A percentile compares a stretch with the other conserved stretches of the same genome.
Conservation (phyloP, 2,888 invertebrate genomes). For the Automeris io region DNA sequence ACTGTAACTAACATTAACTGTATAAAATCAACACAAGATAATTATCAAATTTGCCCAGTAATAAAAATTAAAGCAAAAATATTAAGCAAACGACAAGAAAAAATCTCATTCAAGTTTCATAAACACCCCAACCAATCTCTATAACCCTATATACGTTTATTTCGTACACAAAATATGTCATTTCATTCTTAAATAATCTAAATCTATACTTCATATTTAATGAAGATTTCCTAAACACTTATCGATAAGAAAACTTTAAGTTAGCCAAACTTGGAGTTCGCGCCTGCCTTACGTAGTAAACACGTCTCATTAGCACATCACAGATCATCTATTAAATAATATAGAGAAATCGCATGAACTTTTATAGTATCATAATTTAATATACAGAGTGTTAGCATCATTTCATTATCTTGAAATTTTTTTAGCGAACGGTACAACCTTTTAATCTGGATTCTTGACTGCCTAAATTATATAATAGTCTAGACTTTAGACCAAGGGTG, state of each 20-base stretch:
- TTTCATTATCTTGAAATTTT: too few species aligned
- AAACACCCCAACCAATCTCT: slow-evolving; percentile 34
- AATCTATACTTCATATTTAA: slow-evolving; percentile 8
- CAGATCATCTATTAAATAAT: slow-evolving; percentile 46
- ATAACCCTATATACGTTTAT: slow-evolving; percentile 27
- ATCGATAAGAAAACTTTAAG: slow-evolving; percentile 18
- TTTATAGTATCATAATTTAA: background rate
- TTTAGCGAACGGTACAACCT: too few species aligned
- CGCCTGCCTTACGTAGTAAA: slow-evolving; percentile 27
- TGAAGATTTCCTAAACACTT: background rate
- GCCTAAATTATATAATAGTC: too few species aligned
- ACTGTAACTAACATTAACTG: slow-evolving; percentile 42
- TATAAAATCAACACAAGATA: slow-evolving; percentile 51
- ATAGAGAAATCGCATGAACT: slow-evolving; percentile 46
- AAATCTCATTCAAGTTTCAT: slow-evolving; percentile 37
- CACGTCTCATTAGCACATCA: slow-evolving; percentile 62
- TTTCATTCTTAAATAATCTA: slow-evolving; percentile 45
- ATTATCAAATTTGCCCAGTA: slow-evolving; percentile 49
- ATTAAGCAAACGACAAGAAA: slow-evolving; percentile 49
- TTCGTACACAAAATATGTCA: slow-evolving; percentile 73
- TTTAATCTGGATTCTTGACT: too few species aligned
- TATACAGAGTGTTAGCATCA: background rate
- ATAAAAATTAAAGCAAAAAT: slow-evolving; percentile 63
- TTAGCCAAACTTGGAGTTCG: slow-evolving; percentile 28
- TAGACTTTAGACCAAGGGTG: too few species aligned